Conservation (phyloP, 2,888 invertebrate genomes). For the Pyrochroa serraticornis region DNA sequence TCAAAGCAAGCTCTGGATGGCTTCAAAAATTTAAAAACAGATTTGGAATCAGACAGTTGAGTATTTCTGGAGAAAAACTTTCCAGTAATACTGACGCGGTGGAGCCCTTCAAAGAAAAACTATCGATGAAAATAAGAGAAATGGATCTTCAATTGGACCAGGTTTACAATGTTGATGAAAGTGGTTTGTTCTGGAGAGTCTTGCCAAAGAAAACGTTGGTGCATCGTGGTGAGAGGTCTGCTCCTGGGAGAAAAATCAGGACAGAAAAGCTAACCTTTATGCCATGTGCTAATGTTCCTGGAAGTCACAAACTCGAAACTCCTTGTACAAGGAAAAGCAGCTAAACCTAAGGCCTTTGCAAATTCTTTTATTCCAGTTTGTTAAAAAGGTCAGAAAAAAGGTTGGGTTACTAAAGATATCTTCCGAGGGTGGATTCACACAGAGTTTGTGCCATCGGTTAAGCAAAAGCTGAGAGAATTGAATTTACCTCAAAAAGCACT, state of each 20-base stretch:
- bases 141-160: conserved; percentile 17
- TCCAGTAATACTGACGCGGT: conserved; percentile 23
- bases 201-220: conserved; percentile 26
- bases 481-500: conserved; percentile 10
- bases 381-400: conserved; percentile 30
- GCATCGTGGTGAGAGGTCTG: too few relatives aligned
- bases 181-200: conserved; percentile 12
- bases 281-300: conserved; percentile 41
- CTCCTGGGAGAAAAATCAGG: conserved; percentile 32
- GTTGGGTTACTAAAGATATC: conserved; percentile 37
- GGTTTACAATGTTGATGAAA: conserved; percentile 28
- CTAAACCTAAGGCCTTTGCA: conserved; percentile 40
- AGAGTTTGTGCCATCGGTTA: conserved; percentile 32
- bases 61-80: conserved; percentile 26
- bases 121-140: conserved; percentile 28
- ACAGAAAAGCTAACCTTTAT: conserved; percentile 41
- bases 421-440: conserved; percentile 36
- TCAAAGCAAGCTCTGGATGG: conserved; percentile 31
- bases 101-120: conserved; percentile 38
- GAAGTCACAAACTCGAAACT: conserved; percentile 39
- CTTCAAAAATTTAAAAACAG: conserved; percentile 29
- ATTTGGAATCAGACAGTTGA: conserved; percentile 28
- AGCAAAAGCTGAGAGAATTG: background rate
- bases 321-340: conserved; percentile 40
- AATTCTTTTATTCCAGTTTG: conserved; percentile 32